phyloP scores from a whole-genome alignment of 2,797 vertebrate genomes.

The Rhincodon typus region DNA sequence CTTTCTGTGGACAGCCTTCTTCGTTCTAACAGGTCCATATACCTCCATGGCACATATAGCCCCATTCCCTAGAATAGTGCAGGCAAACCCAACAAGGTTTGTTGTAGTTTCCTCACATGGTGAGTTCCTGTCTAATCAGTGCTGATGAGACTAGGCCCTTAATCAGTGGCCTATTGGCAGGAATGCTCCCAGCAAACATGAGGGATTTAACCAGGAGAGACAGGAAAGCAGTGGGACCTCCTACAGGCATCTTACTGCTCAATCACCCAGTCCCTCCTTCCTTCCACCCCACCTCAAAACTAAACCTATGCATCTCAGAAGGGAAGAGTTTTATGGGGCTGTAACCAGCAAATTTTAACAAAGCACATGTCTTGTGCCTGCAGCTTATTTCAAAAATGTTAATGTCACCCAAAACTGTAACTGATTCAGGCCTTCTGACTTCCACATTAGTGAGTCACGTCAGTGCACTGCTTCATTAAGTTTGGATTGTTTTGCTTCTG shows the following conservation, averaged over 20 bases:
- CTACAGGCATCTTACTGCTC: not conserved
- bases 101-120: not conserved
- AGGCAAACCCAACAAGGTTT: too few species aligned
- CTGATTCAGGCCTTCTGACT: not conserved
- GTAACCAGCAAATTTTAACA: not conserved
- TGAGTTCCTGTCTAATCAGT: not conserved
- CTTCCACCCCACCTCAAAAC: too few species aligned
- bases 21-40: too few species aligned
- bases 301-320: too few species aligned
- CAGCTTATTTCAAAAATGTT: not conserved
- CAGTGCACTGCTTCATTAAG: not conserved
- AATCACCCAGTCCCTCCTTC: not conserved
- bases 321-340: too few species aligned
- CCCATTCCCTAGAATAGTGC: too few species aligned
- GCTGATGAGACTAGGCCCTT: not conserved
- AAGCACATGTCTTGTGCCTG: not conserved
- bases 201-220: too few species aligned
- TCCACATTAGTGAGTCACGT: not conserved
- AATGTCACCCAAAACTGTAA: not conserved
- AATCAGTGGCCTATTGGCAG: not conserved
- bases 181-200: not conserved
- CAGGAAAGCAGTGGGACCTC: not conserved
- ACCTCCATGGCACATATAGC: too few species aligned
- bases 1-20: too few species aligned
- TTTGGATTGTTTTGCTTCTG: not conserved